phyloP scores from a whole-genome alignment of 2,797 vertebrate species.

The Lagodon rhomboides region DNA sequence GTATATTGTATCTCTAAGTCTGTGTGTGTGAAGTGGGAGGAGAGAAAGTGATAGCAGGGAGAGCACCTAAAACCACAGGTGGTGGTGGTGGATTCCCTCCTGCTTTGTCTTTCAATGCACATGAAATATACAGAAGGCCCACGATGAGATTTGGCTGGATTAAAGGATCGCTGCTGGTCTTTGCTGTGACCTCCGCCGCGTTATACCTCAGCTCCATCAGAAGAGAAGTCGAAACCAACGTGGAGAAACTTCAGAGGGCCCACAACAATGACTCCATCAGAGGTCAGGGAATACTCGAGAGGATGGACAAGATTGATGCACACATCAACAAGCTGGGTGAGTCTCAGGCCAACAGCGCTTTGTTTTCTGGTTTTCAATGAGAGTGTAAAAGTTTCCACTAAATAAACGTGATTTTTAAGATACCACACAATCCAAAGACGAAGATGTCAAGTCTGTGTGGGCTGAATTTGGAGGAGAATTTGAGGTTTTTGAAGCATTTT shows the following conservation, averaged over 20 bases:
- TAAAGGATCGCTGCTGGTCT: slow-evolving; percentile 13
- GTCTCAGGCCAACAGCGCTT: slow-evolving; percentile 17
- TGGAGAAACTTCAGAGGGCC: slow-evolving; percentile 50
- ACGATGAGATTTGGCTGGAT: slow-evolving; percentile 65
- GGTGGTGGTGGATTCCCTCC: neutral
- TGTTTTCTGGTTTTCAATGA: neutral
- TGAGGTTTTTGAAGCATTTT: too few relatives aligned
- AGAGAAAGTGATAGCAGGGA: neutral
- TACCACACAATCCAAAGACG: neutral
- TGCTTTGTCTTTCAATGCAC: neutral
- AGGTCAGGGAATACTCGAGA: slow-evolving; percentile 56
- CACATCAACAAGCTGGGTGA: slow-evolving; percentile 71
- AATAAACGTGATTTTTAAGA: neutral
- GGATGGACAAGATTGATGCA: slow-evolving; percentile 72
- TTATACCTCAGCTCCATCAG: slow-evolving; percentile 67
- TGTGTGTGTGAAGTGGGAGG: neutral
- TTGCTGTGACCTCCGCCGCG: neutral
- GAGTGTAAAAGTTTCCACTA: neutral
- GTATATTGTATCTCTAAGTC: neutral
- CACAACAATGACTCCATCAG: slow-evolving; percentile 62
- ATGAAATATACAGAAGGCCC: neutral
- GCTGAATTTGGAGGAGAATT: neutral
- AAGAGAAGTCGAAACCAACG: slow-evolving; percentile 52
- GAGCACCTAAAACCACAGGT: slow-evolving; percentile 28
- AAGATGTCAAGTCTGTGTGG: neutral